These are phyloP conservation scores for Melanotaenia nigrans DNA, from an alignment of 2,797 vertebrate genomes.

Conservation along the genomic window DNA sequence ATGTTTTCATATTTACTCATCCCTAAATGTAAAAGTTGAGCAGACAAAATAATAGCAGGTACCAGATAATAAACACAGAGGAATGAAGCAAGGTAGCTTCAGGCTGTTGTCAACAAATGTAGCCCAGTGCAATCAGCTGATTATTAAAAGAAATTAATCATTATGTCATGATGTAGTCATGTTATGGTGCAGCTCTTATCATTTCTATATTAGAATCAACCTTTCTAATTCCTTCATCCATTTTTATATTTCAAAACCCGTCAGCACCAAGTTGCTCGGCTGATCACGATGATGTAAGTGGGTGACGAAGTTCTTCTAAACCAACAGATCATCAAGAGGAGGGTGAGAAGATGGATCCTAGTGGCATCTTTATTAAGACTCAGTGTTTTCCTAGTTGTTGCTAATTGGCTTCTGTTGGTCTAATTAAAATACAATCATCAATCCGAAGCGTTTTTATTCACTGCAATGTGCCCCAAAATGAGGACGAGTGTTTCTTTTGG, in stretches of 20 bases:
- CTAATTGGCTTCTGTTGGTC: constrained; percentile 70
- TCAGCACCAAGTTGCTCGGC: neutral
- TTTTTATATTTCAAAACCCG: neutral
- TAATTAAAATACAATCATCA: constrained; percentile 69
- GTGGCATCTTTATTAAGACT: constrained; percentile 71
- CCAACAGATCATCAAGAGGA: constrained; percentile 30
- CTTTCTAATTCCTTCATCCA: too few relatives aligned
- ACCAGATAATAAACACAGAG: too few relatives aligned
- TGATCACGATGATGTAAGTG: neutral
- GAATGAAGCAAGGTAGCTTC: too few relatives aligned
- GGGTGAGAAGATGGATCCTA: constrained; percentile 40
- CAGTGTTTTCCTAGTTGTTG: constrained; percentile 58
- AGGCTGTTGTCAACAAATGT: too few relatives aligned
- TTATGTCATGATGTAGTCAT: too few relatives aligned
- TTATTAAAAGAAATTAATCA: too few relatives aligned
- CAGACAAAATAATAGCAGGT: too few relatives aligned
- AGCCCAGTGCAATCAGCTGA: too few relatives aligned
- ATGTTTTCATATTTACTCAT: too few relatives aligned
- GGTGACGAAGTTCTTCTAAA: neutral
- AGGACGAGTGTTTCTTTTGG: constrained; percentile 17
- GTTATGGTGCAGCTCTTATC: too few relatives aligned
- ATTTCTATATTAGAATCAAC: too few relatives aligned
- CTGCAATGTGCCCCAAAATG: constrained; percentile 22
- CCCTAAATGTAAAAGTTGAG: too few relatives aligned
- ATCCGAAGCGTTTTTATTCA: constrained; percentile 46